phyloP scores from a whole-genome alignment of 2,797 vertebrate species.

The Hypotaenidia philippensis region DNA sequence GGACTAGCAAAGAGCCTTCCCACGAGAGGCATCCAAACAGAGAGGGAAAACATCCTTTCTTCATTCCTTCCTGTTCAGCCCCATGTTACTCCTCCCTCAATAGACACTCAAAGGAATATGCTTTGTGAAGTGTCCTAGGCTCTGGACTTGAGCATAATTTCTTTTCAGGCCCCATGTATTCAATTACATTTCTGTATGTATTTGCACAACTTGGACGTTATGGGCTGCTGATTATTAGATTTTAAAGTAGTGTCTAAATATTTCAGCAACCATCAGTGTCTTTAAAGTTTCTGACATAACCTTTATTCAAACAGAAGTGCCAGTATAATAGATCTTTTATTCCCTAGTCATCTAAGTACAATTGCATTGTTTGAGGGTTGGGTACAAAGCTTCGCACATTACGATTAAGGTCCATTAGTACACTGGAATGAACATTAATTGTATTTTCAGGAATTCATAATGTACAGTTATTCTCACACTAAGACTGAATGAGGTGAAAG shows the following conservation, averaged over 20 bases:
- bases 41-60: neutral
- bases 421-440: neutral
- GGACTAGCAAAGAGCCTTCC: neutral
- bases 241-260: neutral
- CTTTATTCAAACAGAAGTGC: neutral
- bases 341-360: neutral
- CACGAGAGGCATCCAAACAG: neutral
- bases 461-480: neutral
- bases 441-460: neutral
- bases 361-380: neutral
- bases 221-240: neutral
- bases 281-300: neutral
- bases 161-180: neutral
- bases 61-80: neutral
- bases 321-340: neutral
- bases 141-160: neutral
- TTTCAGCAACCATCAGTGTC: neutral
- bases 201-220: neutral
- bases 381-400: neutral
- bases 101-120: neutral
- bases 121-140: neutral
- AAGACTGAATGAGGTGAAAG: neutral
- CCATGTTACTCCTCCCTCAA: neutral
- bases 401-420: neutral
- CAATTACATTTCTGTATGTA: neutral